Base-by-base conservation (phyloP, 2,113 vertebrate species). In the Zosterops hypoxanthus region DNA sequence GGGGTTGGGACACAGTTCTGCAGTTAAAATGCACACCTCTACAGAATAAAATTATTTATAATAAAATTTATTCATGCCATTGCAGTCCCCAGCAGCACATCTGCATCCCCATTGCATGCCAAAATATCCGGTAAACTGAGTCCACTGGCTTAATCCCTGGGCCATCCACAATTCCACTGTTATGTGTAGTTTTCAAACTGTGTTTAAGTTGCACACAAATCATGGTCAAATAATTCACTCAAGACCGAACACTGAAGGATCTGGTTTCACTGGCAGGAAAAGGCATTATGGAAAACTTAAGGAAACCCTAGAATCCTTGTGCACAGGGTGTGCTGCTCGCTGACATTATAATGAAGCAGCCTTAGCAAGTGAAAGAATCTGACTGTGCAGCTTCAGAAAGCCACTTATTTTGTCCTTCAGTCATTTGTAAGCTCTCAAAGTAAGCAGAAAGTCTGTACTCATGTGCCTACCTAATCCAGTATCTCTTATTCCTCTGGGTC, bases 201-300 rank as follows among this genome's bases (percentile, higher is more conserved):
- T 63, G 47, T 57, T 95, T 81, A 75, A 68, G 49, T 44, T 85
- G 34, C 75, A 64, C 63, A 92, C 94, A 95, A 82, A 82, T 88
- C 88, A 90, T 42, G 59, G 84, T 90, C 90, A 92, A 91, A 88
- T 93, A 92, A 94, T 94, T 88, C 59, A 77, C 44, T 93, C 63
- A 82, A 56, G 87, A 86, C 83, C 85, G 86, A 90, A 73, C 55
- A 83, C 26, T 22, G 56, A 25, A 82, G 66, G 76, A 77, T 94
- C 85, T 90, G 82, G 42, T 97, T 95, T 91, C 93, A 77, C 60
- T 77, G 84, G 24, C 75, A 95, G 94, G 93, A 93, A 95, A 95
- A 96, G 47, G 29, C 33, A 66, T 94, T 94, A 91, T 3, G 5
- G 71, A 81, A 94, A 92, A 89, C 66, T 57, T 63, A 44, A 80